Conservation (phyloP, 2,797 vertebrate genomes). For the Australoheros facetus region DNA sequence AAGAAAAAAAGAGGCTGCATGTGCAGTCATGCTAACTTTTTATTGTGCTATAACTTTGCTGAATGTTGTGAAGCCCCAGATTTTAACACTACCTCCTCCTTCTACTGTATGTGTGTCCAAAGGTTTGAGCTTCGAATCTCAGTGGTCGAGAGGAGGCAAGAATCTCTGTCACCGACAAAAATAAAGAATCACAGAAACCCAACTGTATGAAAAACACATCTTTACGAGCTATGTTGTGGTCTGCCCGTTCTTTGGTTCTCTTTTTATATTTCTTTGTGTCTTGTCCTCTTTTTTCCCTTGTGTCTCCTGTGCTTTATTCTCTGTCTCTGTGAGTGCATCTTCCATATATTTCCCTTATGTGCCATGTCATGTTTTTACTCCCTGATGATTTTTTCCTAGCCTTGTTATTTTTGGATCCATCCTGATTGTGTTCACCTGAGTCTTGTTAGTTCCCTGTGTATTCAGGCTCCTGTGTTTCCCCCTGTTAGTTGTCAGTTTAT, state of each 20-base stretch:
- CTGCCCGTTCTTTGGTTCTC: background rate
- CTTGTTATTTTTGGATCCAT: background rate
- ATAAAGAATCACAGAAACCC: background rate
- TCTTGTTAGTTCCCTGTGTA: background rate
- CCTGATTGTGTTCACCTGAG: background rate
- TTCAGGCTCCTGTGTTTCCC: background rate
- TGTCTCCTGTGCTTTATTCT: background rate
- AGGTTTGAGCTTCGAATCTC: conserved; percentile 4
- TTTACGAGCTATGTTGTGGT: conserved; percentile 1
- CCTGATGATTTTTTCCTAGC: background rate
- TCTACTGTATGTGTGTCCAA: background rate
- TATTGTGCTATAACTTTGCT: conserved; percentile 5
- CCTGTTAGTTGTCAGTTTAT: background rate
- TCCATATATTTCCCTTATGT: background rate
- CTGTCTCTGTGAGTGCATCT: background rate
- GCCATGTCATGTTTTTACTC: background rate
- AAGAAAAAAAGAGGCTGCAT: background rate
- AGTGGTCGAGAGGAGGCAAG: background rate
- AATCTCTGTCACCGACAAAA: conserved; percentile 9
- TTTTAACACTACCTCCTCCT: background rate
- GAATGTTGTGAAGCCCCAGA: background rate
- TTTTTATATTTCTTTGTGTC: background rate
- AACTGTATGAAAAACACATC: conserved; percentile 24
- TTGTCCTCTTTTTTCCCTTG: background rate
- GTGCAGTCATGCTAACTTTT: conserved; percentile 18